Evolutionary conservation across 2,888 invertebrate genomes (phyloP).

Genomic region (Leucania comma): DNA sequence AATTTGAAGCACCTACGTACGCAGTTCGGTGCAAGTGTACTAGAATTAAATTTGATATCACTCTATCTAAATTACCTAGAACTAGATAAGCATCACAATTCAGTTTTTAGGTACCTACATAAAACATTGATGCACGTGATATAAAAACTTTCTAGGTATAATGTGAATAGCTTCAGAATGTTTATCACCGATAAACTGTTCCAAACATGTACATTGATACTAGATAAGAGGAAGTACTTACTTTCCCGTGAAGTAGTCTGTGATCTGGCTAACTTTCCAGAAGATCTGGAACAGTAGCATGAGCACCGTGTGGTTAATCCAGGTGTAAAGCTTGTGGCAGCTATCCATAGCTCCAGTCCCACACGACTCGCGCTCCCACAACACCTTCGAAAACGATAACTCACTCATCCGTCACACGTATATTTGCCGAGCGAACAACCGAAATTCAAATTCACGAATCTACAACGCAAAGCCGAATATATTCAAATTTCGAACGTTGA

Average conservation of each 20-base stretch:
- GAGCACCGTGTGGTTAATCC: constrained; percentile 86
- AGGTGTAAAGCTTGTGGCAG: constrained; percentile 87
- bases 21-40: constrained; percentile 3
- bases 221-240: constrained; percentile 72
- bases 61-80: neutral
- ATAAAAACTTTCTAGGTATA: constrained; percentile 7
- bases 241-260: constrained; percentile 87
- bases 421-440: constrained; percentile 74
- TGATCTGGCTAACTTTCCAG: constrained; percentile 89
- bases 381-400: constrained; percentile 81
- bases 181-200: constrained; percentile 23
- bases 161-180: constrained; percentile 20
- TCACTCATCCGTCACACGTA: constrained; percentile 86
- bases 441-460: constrained; percentile 51
- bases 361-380: constrained; percentile 80
- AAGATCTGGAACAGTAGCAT: constrained; percentile 88
- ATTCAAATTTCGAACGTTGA: constrained; percentile 48
- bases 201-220: neutral
- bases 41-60: neutral
- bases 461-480: constrained; percentile 34
- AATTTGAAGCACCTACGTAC: neutral
- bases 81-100: constrained; percentile 8
- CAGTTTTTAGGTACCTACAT: constrained; percentile 10
- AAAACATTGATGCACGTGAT: constrained; percentile 1
- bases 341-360: constrained; percentile 85